Evolutionary conservation across 2,797 vertebrate species (phyloP), one percentile per base, ranked within the genome.

Genomic region (Kryptopterus vitreolus): DNA sequence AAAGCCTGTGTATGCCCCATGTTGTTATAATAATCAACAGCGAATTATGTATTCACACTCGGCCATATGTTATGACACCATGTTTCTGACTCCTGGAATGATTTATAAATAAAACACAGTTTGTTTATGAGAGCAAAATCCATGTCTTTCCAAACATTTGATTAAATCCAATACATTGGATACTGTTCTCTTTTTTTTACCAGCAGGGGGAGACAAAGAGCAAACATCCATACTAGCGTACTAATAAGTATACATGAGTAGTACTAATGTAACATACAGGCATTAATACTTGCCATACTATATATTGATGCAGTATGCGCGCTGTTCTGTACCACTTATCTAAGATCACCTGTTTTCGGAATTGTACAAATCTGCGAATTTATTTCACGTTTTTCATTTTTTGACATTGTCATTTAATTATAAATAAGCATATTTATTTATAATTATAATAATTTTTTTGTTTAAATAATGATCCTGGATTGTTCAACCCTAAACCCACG

Each of bases 401-500:
- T 50, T 1, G 65, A 46, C 38, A 5, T 68, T 1, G 31, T 53
- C 4, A 52, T 35, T 35, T 22, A 22, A 9, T 31, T 31, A 18
- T 31, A 4, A 13, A 16, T 29, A n/a, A n/a, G n/a, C n/a, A n/a
- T n/a, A n/a, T n/a, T n/a, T n/a, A n/a, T n/a, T n/a, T n/a, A n/a
- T n/a, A n/a, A n/a, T n/a, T n/a, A n/a, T n/a, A n/a, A n/a, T n/a
- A n/a, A n/a, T n/a, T n/a, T n/a, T n/a, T n/a, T n/a, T 10, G 10
- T 43, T 7, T 29, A 22, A 20, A 31, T 31, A 22, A 70, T 33
- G 26, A 20, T 70, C 20, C 7, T 9, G 62, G 33, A 24, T 9
- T 68, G 31, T 52, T 31, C 10, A 70, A 31, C 16, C 15, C 68
- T 20, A 70, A 38, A 31, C 15, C 48, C 81, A 81, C 68, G 81